Evolutionary conservation across 2,797 vertebrate species (phyloP), one percentile per base, ranked within the genome.

Genomic region (Microchirus variegatus): DNA sequence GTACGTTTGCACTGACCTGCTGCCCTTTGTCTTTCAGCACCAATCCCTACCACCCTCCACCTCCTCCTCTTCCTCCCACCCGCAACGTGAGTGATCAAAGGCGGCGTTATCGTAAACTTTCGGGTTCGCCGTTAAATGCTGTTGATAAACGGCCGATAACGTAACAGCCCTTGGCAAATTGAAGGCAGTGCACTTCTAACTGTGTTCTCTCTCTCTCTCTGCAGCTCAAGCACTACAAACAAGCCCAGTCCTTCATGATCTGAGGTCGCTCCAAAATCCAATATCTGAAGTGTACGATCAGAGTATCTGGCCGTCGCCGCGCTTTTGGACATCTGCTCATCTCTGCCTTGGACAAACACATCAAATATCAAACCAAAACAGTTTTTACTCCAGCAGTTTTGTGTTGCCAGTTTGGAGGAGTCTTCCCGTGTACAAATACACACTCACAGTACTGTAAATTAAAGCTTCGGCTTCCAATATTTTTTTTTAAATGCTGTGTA

Each of bases 201-300:
- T 75, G 37, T 67, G 66, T 68, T 80, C 54, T 81, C 63, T 80
- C 64, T 68, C 69, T 80, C 54, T 81, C 63, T 80, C 64, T 38
- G 13, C 88, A 94, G 93, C 65, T 87, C 62, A 90, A 86, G 54
- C 82, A 83, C 83, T 92, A 93, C 87, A 93, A 89, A 77, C 90
- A 90, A 45, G 83, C 90, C 31, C 81, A 88, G 64, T 92, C 93
- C 63, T 94, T 93, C 73, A 86, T 94, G 89, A 89, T 93, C 56
- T 93, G 84, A 92, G 55, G 38, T 31, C 16, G 2, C 22, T 17
- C 56, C 64, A 53, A 49, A 37, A 48, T 18, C 36, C 16, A 12
- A 40, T n/a, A 50, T 37, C 22, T 2, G 13, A 59, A 54, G 50
- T 55, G 52, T 11, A 12, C 43, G 52, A 35, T 61, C 31, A 67